Base-by-base conservation (phyloP, 2,888 invertebrate species). In the Drosophila neotestacea region DNA sequence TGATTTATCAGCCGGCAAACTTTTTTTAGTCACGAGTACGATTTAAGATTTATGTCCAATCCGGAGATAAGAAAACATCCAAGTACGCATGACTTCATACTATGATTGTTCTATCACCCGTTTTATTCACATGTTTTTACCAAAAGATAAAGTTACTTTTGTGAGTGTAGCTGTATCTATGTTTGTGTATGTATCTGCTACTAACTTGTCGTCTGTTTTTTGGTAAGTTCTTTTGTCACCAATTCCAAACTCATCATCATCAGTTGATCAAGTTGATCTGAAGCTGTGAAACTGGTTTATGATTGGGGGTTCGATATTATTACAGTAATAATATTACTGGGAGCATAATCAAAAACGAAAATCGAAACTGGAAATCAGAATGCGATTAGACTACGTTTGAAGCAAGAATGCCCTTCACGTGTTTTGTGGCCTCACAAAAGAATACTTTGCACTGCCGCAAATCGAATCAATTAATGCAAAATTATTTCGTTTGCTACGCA, bases 401-500 rank as follows among this genome's bases (percentile, higher is more conserved):
- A 22, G 22, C 22, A 22, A 22, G 22, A 69, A 61, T 59, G 79
- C 79, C 85, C 83, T 85, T 87, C 85, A 72, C 55, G 66, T 84
- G 68, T 58, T 58, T 36, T 34, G 59, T 39, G 34, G 39, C 28
- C 55, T 52, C 22, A 10, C n/a, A 11, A 54, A 46, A 28, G 10
- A 60, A 42, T 44, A 71, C 75, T 65, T 77, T 65, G 60, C 42
- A 50, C 69, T 52, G 48, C n/a, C 42, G 28, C 54, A 54, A 27
- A 50, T 36, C 46, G 52, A 34, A 54, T 60, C 42, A 68, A 74
- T 56, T 51, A 70, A 77, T 78, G 76, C 74, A 77, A 88, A 83
- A 73, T 70, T 65, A 69, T 80, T 81, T 77, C 61, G 70, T 59
- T 77, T 72, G 62, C 80, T 75, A 85, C 88, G 88, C 88, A 85